Evolutionary conservation across 2,888 invertebrate genomes (phyloP), one percentile per base, ranked within the genome.

Genomic region (Beris morrisii): DNA sequence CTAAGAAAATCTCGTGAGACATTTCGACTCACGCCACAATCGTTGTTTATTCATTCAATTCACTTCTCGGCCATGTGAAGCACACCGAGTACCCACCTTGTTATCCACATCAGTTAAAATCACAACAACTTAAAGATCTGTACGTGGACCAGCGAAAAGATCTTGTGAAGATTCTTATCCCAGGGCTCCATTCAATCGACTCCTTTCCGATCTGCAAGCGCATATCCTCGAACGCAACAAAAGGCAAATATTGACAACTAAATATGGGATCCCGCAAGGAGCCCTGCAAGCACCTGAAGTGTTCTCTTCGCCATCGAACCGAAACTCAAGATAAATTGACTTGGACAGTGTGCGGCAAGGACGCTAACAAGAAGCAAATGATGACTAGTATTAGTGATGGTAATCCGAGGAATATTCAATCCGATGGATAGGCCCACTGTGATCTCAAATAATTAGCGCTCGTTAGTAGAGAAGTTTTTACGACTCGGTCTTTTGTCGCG

Each of bases 391-490:
- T n/a, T 22, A 48, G 15, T 13, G 15, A 48, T 13, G 15, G 48
- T 13, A 48, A 48, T 48, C 48, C 11, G 15, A 48, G 15, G 48
- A 13, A 48, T 48, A 48, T 15, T 48, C 5, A 13, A 48, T 12
- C 9, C 5, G 13, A 61, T 52, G 61, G 52, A 61, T 38, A 43
- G 22, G 28, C 56, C 5, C 32, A 28, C 50, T 61, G 50, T 52
- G 32, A 43, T 64, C 67, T 65, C 66, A 67, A 68, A 68, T 71
- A 72, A 72, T 72, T 72, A 71, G 72, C 72, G 69, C 70, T 72
- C 67, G 70, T 67, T 65, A 66, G 64, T 64, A 32, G 44, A 4
- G 15, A 11, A 32, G 46, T 54, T 48, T 45, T 7, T 45, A 54
- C 48, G 54, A 22, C n/a, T 32, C 46, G 30, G 28, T 61, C 72